Percentiles rank a stretch among this genome's conserved stretches.
Conservation (phyloP, 2,797 vertebrate genomes). For the Mormyrops attenuatus region DNA sequence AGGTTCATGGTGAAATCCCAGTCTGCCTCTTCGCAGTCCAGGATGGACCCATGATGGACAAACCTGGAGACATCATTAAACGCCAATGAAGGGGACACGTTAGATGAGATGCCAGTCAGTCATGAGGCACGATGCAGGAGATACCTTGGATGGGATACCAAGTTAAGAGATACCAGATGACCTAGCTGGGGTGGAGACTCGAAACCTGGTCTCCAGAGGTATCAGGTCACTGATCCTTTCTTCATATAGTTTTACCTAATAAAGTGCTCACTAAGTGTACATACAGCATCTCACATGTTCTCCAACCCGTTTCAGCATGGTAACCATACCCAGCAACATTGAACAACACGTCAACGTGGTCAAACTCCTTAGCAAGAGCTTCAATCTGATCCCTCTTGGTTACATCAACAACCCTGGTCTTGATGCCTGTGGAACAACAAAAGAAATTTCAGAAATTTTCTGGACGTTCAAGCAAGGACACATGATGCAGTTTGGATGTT, state of each 20-base stretch:
- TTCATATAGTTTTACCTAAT: background rate
- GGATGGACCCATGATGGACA: conserved; percentile 84
- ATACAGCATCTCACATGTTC: background rate
- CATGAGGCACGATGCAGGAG: background rate
- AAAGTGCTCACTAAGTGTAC: background rate
- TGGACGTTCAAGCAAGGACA: background rate
- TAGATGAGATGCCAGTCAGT: background rate
- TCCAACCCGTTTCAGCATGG: background rate
- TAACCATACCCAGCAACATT: conserved; percentile 81
- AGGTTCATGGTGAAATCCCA: conserved; percentile 93
- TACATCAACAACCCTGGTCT: conserved; percentile 76
- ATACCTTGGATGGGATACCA: background rate
- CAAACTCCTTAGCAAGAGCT: conserved; percentile 73
- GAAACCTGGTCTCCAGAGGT: background rate
- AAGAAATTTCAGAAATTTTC: background rate
- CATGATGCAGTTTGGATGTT: conserved; percentile 23
- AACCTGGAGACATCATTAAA: conserved; percentile 60
- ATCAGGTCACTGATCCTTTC: background rate
- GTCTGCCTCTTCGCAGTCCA: conserved; percentile 84
- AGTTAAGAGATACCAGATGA: background rate
- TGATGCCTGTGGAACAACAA: conserved; percentile 67
- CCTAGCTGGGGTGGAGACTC: background rate
- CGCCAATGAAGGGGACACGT: background rate
- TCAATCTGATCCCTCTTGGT: conserved; percentile 85
- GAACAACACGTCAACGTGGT: conserved; percentile 81